Evolutionary conservation across 2,113 vertebrate species (phyloP).

Genomic region (Athene noctua): DNA sequence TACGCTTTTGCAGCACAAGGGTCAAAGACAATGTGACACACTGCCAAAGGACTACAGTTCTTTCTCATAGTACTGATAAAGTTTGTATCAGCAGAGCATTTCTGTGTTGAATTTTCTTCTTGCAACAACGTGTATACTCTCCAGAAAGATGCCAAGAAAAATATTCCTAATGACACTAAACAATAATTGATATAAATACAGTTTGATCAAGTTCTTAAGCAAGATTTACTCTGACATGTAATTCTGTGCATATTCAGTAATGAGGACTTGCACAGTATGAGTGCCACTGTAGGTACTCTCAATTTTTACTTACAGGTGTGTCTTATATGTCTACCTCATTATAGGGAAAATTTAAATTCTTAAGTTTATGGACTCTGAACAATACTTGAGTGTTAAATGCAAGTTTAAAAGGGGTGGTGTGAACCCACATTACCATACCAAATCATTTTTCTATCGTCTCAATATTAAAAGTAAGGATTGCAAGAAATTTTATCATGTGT

Average conservation of each 20-base stretch:
- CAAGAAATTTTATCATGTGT: neutral
- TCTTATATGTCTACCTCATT: neutral
- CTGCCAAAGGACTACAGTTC: neutral
- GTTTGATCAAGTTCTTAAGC: neutral
- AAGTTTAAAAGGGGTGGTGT: neutral
- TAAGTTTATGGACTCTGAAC: neutral
- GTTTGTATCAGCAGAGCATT: neutral
- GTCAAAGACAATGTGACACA: accelerated
- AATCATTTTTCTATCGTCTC: neutral
- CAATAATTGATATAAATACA: neutral
- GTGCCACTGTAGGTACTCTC: neutral
- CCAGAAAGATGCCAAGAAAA: neutral
- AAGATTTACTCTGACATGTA: neutral
- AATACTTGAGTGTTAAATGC: neutral
- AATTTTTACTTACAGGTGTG: neutral
- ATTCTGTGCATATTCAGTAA: neutral
- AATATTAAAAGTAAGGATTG: neutral
- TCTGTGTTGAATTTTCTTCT: neutral
- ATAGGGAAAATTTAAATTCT: neutral
- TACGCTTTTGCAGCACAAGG: neutral
- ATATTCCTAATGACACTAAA: neutral
- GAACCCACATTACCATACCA: neutral
- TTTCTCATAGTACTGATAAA: neutral
- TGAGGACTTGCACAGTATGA: neutral
- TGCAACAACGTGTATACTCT: neutral